Evolutionary conservation across 92 coral and sea anemone species (phyloP), one percentile per base, ranked within the genome.

Genomic region (Parazoanthus atlanticus): DNA sequence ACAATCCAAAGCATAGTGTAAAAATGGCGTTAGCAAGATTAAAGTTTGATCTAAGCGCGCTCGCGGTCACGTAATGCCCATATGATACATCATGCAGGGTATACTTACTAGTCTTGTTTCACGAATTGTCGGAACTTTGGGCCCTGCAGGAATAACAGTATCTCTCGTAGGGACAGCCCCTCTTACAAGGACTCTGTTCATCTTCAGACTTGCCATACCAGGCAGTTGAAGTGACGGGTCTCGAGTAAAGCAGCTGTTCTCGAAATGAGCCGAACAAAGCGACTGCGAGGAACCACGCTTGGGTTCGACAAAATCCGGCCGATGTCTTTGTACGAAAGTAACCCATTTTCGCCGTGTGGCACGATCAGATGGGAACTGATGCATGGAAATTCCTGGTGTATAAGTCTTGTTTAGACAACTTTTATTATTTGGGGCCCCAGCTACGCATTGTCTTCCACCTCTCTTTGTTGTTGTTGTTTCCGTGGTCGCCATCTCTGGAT

Each of bases 151-250:
- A 49, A 15, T 25, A 17, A 30, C 38, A 58, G 86, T 54, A 64
- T 82, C 86, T 34, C 76, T 82, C 12, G 72, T 82, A 17, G 78
- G 86, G 25, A 64, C 65, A 25, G 86, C 33, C 41, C 76, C 76
- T 61, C 38, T 54, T 29, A 82, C 32, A 7, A 82, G 67, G 2
- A 82, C 75, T 40, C 76, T 64, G 36, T 65, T 82, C 86, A 82
- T 49, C 19, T 61, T 82, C 25, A 80, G 66, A 52, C 8, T 80
- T 56, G 6, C 64, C 23, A 2, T 56, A 56, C 64, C 64, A 56
- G 64, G 64, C 64, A 56, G 64, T 16, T 56, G 23, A 56, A 56
- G 64, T 56, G 23, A 56, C 23, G 65, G 38, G 38, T 36, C 38
- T 36, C 38, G 2, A 2, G 38, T 36, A 36, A 2, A 36, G 38